Base-by-base conservation (phyloP, 2,113 vertebrate genomes). In the Oncorhynchus tshawytscha region DNA sequence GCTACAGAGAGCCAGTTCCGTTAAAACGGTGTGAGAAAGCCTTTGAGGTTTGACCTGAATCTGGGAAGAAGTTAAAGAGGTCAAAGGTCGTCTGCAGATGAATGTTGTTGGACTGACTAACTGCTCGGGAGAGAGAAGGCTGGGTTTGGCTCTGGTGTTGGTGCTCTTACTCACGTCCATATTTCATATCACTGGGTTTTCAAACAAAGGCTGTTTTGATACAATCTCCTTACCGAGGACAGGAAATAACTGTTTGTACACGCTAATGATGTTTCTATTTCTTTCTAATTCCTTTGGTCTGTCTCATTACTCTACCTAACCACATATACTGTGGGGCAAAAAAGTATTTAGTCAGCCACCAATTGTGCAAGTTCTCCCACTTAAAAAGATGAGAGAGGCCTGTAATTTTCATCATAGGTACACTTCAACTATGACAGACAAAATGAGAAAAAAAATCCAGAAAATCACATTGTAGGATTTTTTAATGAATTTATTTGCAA, bases 121-220 rank as follows among this genome's bases (percentile, higher is more conserved):
- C 70, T 45, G 39, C 70, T 79, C 54, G 8, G 70, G 67, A n/a
- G 79, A 29, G 29, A 45, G 11, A n/a, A 11, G 39, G 39, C 39
- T 45, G 18, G 20, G 11, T 72, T 22, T 18, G 73, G n/a, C 20
- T 71, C 80, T 49, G 51, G 77, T 72, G 2, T 9, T 1, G 57
- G 78, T 74, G 85, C 77, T 82, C 77, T 86, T 74, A 77, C 86
- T 88, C 88, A 86, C 49, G 74, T 88, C 85, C 82, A 92, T 92
- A 87, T 91, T 92, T 92, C 88, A 92, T 87, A 90, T 87, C 85
- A 81, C 81, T 1, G 67, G 76, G 83, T 90, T 92, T 92, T 90
- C 84, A 90, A 91, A 92, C 91, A 90, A 90, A 91, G 90, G 85
- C 73, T 1, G 45, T 88, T 88, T 91, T 92, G 90, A 93, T 92